Conservation (phyloP, 2,797 vertebrate genomes). For the Bradypus variegatus region DNA sequence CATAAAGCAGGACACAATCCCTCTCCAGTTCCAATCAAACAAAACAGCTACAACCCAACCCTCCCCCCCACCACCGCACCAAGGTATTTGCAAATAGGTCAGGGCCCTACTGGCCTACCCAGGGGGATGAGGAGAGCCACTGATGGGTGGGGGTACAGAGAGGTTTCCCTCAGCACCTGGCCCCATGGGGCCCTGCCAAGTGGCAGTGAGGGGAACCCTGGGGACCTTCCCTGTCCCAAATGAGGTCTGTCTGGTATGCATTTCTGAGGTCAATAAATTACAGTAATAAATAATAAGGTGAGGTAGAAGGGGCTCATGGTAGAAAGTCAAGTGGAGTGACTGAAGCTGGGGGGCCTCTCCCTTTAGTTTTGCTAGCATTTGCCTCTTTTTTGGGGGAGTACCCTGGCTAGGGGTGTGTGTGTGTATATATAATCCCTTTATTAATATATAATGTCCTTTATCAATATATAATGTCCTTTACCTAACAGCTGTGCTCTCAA, state of each 20-base stretch:
- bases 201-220: constrained; percentile 50
- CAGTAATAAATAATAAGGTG: constrained; percentile 69
- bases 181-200: constrained; percentile 58
- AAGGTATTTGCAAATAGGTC: constrained; percentile 65
- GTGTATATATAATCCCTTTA: too few relatives aligned
- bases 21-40: constrained; percentile 65
- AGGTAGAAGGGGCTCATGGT: constrained; percentile 56
- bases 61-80: neutral
- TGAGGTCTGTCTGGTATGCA: constrained; percentile 54
- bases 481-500: too few relatives aligned
- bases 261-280: constrained; percentile 60
- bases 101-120: constrained; percentile 45
- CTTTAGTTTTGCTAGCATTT: too few relatives aligned
- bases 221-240: constrained; percentile 50
- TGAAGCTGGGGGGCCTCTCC: neutral
- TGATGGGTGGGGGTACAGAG: constrained; percentile 47
- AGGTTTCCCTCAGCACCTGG: constrained; percentile 64
- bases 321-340: constrained; percentile 44
- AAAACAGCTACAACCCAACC: constrained; percentile 51
- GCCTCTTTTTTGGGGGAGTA: too few relatives aligned
- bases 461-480: too few relatives aligned
- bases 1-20: constrained; percentile 55
- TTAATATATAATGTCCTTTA: too few relatives aligned
- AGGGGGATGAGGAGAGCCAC: neutral
- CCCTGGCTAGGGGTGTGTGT: too few relatives aligned